These are phyloP conservation scores for Pediacus dermestoides DNA, from an alignment of 2,888 invertebrate genomes.

Conservation along the genomic window DNA sequence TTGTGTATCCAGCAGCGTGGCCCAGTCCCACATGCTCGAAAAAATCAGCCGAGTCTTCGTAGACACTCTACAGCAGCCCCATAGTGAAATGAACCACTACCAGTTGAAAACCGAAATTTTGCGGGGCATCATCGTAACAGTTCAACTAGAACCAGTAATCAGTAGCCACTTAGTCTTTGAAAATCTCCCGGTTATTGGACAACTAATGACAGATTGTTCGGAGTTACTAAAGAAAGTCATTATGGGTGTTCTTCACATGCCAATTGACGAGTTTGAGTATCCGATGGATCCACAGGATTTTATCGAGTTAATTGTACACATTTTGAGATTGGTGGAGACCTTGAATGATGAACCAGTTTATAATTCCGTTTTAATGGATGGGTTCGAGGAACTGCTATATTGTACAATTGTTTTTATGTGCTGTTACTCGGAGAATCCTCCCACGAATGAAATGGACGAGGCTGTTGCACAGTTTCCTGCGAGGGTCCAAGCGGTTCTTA, in stretches of 20 bases:
- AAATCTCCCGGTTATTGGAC: conserved; percentile 28
- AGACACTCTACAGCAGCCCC: conserved; percentile 25
- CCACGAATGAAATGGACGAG: conserved; percentile 23
- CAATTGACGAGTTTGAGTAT: conserved; percentile 23
- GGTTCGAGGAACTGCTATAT: conserved; percentile 29
- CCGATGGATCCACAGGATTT: conserved; percentile 26
- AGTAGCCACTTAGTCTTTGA: conserved; percentile 17
- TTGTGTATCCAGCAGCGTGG: neutral
- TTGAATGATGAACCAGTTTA: conserved; percentile 24
- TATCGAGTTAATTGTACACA: conserved; percentile 21
- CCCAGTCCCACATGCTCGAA: neutral
- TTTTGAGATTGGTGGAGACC: conserved; percentile 26
- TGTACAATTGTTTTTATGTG: conserved; percentile 29
- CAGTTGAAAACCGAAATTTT: conserved; percentile 29
- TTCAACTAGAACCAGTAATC: conserved; percentile 14
- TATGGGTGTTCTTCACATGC: conserved; percentile 19
- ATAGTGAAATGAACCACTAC: conserved; percentile 26
- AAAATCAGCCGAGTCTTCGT: conserved; percentile 14
- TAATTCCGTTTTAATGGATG: conserved; percentile 25
- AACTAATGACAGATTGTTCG: conserved; percentile 29
- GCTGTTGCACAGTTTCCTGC: conserved; percentile 19
- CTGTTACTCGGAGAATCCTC: conserved; percentile 22
- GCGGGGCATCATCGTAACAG: conserved; percentile 17
- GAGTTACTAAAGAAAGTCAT: conserved; percentile 28
- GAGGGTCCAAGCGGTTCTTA: conserved; percentile 19